Evolutionary conservation across 2,888 invertebrate species (phyloP).

Genomic region (Scaptomyza flava): DNA sequence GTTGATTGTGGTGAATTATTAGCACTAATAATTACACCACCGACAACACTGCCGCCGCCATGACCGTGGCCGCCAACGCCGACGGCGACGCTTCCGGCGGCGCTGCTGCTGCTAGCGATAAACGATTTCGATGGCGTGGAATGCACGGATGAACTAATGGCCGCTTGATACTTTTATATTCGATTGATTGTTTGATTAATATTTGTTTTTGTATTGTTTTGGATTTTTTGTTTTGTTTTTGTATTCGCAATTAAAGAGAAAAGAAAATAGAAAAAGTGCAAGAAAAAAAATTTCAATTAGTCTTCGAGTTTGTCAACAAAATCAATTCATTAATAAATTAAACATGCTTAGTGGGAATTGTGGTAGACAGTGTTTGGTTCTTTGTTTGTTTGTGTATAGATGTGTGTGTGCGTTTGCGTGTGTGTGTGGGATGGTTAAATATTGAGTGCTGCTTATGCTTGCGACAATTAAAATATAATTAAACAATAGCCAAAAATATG

Average conservation of each 20-base stretch:
- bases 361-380: conserved; percentile 11
- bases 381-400: conserved; percentile 18
- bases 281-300: conserved; percentile 75
- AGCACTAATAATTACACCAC: conserved; percentile 67
- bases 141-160: conserved; percentile 89
- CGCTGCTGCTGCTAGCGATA: conserved; percentile 81
- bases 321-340: conserved; percentile 60
- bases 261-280: conserved; percentile 79
- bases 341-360: conserved; percentile 57
- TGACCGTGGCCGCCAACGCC: conserved; percentile 66
- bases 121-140: conserved; percentile 89
- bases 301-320: conserved; percentile 68
- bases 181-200: conserved; percentile 15
- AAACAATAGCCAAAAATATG: conserved; percentile 56
- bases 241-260: conserved; percentile 63
- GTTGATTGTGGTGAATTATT: conserved; percentile 85
- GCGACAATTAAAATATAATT: conserved; percentile 49
- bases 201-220: conserved; percentile 38
- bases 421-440: conserved; percentile 30
- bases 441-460: conserved; percentile 57
- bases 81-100: conserved; percentile 54
- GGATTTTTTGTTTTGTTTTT: conserved; percentile 33
- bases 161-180: conserved; percentile 92
- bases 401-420: conserved; percentile 27
- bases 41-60: conserved; percentile 74